Conservation (phyloP, 2,113 vertebrate genomes). For the Chionis minor region DNA sequence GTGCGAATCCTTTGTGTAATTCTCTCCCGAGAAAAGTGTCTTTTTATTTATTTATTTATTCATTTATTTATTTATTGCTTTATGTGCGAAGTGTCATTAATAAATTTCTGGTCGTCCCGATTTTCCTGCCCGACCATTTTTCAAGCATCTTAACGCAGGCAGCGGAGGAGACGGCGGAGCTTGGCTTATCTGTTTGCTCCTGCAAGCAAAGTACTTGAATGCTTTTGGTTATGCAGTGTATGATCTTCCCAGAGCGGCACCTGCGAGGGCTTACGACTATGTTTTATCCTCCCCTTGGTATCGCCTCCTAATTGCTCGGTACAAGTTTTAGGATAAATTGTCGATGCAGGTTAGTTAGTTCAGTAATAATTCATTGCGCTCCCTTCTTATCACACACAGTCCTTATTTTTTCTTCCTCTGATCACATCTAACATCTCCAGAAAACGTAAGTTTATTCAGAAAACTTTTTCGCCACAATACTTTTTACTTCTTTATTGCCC, state of each 20-base stretch:
- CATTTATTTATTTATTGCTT: too few relatives aligned
- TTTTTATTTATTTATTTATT: too few relatives aligned
- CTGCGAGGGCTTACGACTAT: background rate
- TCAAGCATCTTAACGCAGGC: background rate
- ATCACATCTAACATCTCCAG: background rate
- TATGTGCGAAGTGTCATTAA: background rate
- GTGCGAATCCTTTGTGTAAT: conserved; percentile 47
- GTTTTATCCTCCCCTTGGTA: background rate
- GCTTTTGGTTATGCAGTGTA: background rate
- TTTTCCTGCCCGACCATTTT: background rate
- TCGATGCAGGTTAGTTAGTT: background rate
- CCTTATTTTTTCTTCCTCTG: background rate
- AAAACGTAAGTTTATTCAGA: background rate
- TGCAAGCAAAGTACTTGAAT: background rate
- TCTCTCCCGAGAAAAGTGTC: background rate
- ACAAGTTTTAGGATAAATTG: background rate
- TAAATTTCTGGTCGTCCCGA: background rate
- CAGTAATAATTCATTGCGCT: background rate
- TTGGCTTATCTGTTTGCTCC: background rate
- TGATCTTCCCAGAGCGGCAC: background rate
- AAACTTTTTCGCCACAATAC: conserved; percentile 7
- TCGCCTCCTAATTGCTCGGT: background rate
- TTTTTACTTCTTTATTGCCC: background rate
- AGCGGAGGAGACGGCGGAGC: background rate
- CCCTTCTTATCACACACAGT: background rate